Evolutionary conservation across 2,888 invertebrate species (phyloP).

Genomic region (Disparrhopalites patrizii): DNA sequence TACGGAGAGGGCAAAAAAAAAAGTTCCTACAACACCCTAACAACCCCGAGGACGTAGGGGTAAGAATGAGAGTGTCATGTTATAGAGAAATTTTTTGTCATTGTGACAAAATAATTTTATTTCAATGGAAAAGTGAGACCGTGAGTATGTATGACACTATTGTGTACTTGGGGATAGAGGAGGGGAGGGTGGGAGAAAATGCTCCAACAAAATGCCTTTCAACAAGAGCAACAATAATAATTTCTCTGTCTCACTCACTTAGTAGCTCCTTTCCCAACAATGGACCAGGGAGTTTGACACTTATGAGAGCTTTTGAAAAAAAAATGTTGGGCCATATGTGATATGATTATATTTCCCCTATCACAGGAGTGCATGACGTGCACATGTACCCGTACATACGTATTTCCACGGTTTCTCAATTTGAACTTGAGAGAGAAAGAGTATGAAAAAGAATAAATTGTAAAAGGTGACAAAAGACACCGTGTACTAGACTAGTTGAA

Average conservation of each 20-base stretch:
- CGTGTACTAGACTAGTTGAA: background rate
- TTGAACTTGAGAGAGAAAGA: slow-evolving; percentile 1
- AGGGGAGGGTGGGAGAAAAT: too few species aligned
- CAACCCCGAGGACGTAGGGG: background rate
- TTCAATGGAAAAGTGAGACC: slow-evolving; percentile 13
- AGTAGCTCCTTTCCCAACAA: slow-evolving; percentile 24
- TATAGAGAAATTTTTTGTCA: background rate
- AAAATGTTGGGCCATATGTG: background rate
- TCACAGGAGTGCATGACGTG: too few species aligned
- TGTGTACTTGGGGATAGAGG: too few species aligned
- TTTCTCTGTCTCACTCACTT: slow-evolving; percentile 32
- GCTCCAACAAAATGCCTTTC: slow-evolving; percentile 5
- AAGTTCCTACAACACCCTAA: too few species aligned
- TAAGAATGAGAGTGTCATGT: slow-evolving; percentile 1
- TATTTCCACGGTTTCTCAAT: slow-evolving; percentile 11
- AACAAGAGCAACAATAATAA: slow-evolving; percentile 8
- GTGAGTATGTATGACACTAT: too few species aligned
- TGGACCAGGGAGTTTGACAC: slow-evolving; percentile 23
- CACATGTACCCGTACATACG: too few species aligned
- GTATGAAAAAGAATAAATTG: slow-evolving; percentile 14
- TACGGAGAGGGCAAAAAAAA: too few species aligned
- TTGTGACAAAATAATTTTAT: slow-evolving; percentile 20
- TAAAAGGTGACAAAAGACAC: slow-evolving; percentile 20
- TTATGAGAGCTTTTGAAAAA: slow-evolving; percentile 26
- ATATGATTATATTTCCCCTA: too few species aligned